A percentile compares a stretch with the other conserved stretches of the same genome.
phyloP scores from a whole-genome alignment of 2,797 vertebrate species.

The Dendrocincla tyrannina region DNA sequence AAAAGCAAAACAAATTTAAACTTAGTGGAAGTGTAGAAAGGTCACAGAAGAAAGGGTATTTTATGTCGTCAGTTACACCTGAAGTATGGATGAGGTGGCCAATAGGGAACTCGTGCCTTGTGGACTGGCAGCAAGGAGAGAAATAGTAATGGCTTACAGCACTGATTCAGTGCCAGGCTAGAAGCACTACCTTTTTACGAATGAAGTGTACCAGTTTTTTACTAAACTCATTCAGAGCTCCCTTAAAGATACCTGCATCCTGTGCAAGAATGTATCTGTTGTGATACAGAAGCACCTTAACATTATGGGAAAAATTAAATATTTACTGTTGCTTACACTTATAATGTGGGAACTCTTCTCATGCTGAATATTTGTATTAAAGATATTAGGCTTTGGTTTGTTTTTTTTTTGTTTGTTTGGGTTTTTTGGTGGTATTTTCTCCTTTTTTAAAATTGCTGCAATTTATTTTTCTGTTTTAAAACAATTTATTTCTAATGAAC shows the following conservation, averaged over 20 bases:
- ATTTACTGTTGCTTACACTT: not conserved
- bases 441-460: not conserved
- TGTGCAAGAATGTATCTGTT: rapidly evolving
- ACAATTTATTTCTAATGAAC: not conserved
- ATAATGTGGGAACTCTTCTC: not conserved
- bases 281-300: not conserved
- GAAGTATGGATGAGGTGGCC: not conserved
- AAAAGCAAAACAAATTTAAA: rapidly evolving
- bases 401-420: rapidly evolving
- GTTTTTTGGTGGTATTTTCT: not conserved
- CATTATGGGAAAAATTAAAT: not conserved
- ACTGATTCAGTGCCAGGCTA: not conserved
- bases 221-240: not conserved
- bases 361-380: not conserved
- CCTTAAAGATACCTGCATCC: not conserved
- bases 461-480: not conserved
- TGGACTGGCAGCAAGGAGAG: not conserved
- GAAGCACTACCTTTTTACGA: not conserved
- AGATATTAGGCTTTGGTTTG: not conserved
- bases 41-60: not conserved
- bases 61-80: not conserved
- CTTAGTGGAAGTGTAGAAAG: not conserved
- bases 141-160: not conserved
- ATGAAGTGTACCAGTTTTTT: not conserved
- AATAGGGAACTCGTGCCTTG: not conserved